Percentiles rank a stretch among this genome's conserved stretches.
These are phyloP conservation scores for Ferdinandea cuprea DNA, from an alignment of 2,888 invertebrate genomes.

Conservation along the genomic window DNA sequence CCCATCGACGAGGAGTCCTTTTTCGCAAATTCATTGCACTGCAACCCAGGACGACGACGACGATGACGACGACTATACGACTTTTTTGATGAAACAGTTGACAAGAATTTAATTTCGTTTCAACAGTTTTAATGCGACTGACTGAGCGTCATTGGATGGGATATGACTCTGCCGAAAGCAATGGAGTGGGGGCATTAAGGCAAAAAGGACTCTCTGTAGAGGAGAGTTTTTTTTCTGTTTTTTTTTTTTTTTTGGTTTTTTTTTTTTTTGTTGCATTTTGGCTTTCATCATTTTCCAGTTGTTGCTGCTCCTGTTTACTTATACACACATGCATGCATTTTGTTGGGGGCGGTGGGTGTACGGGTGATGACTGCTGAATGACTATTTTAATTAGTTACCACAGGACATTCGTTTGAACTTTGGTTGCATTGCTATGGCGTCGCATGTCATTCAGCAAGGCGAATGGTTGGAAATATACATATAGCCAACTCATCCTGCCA, in stretches of 20 bases:
- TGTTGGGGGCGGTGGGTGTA: not conserved
- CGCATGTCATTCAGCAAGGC: slow-evolving; percentile 59
- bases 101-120: slow-evolving; percentile 75
- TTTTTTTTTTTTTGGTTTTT: slow-evolving; percentile 39
- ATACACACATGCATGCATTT: slow-evolving; percentile 24
- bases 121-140: slow-evolving; percentile 72
- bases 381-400: slow-evolving; percentile 83
- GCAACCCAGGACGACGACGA: slow-evolving; percentile 31
- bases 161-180: not conserved
- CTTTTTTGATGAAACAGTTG: slow-evolving; percentile 72
- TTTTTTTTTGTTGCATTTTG: slow-evolving; percentile 44
- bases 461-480: slow-evolving; percentile 15
- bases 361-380: slow-evolving; percentile 80
- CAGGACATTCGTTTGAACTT: slow-evolving; percentile 81
- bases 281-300: slow-evolving; percentile 68
- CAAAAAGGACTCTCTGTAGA: slow-evolving; percentile 39
- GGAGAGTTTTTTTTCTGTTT: too few species aligned
- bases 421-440: slow-evolving; percentile 72
- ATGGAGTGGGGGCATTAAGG: slow-evolving; percentile 17
- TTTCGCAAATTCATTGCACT: slow-evolving; percentile 28
- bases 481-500: slow-evolving; percentile 5
- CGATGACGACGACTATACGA: slow-evolving; percentile 5
- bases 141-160: slow-evolving; percentile 41
- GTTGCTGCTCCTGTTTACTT: slow-evolving; percentile 50
- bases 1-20: not conserved